phyloP scores from a whole-genome alignment of 2,113 vertebrate genomes.

The Echinops telfairi region DNA sequence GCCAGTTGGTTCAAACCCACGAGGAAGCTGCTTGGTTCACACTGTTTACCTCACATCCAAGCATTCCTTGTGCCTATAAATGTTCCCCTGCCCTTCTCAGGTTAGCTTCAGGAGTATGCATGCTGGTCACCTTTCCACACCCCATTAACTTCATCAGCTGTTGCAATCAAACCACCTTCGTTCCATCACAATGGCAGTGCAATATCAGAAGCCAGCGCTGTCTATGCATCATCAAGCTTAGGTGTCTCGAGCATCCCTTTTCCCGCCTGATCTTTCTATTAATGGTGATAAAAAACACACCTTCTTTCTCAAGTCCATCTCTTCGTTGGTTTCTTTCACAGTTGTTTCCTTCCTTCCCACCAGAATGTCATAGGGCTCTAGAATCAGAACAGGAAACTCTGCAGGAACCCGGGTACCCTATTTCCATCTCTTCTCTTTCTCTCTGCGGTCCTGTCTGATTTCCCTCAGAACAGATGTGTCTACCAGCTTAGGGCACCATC shows the following conservation, averaged over 20 bases:
- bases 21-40: too few species aligned
- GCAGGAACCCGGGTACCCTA: neutral
- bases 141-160: neutral
- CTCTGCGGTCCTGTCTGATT: conserved; percentile 35
- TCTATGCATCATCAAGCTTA: neutral
- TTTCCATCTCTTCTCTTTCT: neutral
- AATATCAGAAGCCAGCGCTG: neutral
- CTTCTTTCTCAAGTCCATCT: neutral
- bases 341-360: neutral
- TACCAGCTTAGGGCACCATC: neutral
- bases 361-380: neutral
- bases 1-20: too few species aligned
- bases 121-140: neutral
- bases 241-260: neutral
- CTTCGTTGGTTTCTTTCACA: neutral
- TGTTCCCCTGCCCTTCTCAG: neutral
- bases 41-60: neutral
- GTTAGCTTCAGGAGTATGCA: neutral
- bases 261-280: neutral
- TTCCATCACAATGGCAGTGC: too few species aligned
- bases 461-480: neutral
- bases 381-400: conserved; percentile 31
- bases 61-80: neutral
- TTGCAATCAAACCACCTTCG: neutral
- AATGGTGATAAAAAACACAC: neutral